phyloP scores from a whole-genome alignment of 2,797 vertebrate species.

The Smutsia temminckii region DNA sequence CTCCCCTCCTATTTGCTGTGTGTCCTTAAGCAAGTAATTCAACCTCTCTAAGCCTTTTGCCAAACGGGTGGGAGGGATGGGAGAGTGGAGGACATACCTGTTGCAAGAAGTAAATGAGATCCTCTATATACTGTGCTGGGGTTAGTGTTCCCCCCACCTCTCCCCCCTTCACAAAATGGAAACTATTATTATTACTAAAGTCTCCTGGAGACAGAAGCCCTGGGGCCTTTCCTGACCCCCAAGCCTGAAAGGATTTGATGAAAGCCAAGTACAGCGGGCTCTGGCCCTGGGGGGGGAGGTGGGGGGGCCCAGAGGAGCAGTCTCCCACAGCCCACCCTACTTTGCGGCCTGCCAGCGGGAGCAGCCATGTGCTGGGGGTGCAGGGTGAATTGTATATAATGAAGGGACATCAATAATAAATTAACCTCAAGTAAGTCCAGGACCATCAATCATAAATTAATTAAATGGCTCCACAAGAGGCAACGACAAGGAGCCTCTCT shows the following conservation, averaged over 20 bases:
- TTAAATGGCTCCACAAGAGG: conserved; percentile 68
- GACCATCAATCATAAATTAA: conserved; percentile 75
- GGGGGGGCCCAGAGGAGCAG: not conserved
- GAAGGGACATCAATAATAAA: conserved; percentile 72
- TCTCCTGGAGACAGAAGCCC: not conserved
- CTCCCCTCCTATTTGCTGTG: not conserved
- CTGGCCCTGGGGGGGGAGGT: not conserved
- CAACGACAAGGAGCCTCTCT: not conserved
- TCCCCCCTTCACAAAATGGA: not conserved
- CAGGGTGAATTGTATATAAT: not conserved
- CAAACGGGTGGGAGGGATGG: not conserved
- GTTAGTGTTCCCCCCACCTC: too few relatives aligned
- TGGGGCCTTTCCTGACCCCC: not conserved
- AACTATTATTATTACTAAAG: not conserved
- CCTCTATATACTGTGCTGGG: accelerated
- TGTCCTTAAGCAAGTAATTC: not conserved
- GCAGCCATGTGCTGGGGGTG: not conserved
- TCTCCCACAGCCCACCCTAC: too few relatives aligned
- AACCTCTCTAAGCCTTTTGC: not conserved
- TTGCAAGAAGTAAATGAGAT: not conserved
- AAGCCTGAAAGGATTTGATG: not conserved
- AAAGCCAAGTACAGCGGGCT: not conserved
- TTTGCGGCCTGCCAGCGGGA: not conserved
- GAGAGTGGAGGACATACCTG: accelerated
- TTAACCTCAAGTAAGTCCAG: conserved; percentile 63